Percentiles rank a stretch among this genome's conserved stretches.
Conservation (phyloP, 2,888 invertebrate genomes). For the Mechanitis messenoides region DNA sequence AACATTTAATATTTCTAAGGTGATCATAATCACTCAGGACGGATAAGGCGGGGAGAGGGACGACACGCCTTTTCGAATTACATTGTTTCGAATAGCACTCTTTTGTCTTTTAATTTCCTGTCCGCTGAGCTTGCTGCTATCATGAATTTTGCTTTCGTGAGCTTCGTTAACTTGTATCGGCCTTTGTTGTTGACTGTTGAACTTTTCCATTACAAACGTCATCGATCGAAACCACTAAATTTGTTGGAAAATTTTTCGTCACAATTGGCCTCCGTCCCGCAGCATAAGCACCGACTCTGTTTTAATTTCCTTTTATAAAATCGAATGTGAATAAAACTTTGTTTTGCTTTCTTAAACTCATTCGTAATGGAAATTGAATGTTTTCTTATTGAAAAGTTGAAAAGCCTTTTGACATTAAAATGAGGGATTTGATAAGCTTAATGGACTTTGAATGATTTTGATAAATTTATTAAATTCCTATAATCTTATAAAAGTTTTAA, state of each 20-base stretch:
- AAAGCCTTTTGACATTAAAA: constrained; percentile 28
- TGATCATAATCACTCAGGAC: constrained; percentile 44
- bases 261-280: constrained; percentile 43
- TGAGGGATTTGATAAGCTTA: constrained; percentile 58
- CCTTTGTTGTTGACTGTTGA: constrained; percentile 73
- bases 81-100: constrained; percentile 66
- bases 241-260: constrained; percentile 61
- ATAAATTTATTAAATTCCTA: constrained; percentile 22
- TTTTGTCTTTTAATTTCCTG: constrained; percentile 77
- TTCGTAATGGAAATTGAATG: constrained; percentile 60
- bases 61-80: constrained; percentile 62
- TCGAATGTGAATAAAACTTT: constrained; percentile 54
- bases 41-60: constrained; percentile 48
- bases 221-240: constrained; percentile 72
- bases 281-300: constrained; percentile 50
- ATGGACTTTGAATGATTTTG: constrained; percentile 36
- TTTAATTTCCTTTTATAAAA: constrained; percentile 54
- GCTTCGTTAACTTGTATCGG: constrained; percentile 73
- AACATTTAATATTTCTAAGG: constrained; percentile 33
- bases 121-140: constrained; percentile 63
- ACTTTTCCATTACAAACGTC: constrained; percentile 72
- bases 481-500: constrained; percentile 3
- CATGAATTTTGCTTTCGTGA: constrained; percentile 71
- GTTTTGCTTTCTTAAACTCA: constrained; percentile 41
- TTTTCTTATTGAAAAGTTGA: constrained; percentile 67